These are phyloP conservation scores for Pristionchus japonicus DNA, from an alignment of 2,888 invertebrate species.

Conservation along the genomic window DNA sequence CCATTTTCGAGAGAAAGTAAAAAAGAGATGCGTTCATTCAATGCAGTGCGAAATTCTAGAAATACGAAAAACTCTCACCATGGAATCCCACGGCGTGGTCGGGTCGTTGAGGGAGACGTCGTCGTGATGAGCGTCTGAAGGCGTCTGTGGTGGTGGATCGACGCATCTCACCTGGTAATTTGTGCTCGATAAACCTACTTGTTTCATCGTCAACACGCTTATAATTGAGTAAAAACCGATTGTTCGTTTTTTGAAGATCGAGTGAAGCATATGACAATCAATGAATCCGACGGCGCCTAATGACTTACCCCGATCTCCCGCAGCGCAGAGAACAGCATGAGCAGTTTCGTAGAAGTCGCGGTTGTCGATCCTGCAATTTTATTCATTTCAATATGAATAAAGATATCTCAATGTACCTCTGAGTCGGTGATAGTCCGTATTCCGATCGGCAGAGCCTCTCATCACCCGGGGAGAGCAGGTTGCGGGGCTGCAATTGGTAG, in stretches of 20 bases:
- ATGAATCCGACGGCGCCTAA: too few relatives aligned
- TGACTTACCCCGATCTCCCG: background rate
- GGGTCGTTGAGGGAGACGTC: constrained; percentile 57
- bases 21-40: too few relatives aligned
- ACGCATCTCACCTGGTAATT: constrained; percentile 46
- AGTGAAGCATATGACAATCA: background rate
- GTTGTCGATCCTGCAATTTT: background rate
- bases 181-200: too few relatives aligned
- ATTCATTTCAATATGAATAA: too few relatives aligned
- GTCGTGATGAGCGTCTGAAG: constrained; percentile 51
- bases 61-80: background rate
- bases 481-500: background rate
- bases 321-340: background rate
- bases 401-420: too few relatives aligned
- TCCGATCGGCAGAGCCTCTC: background rate
- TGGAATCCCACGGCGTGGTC: constrained; percentile 47
- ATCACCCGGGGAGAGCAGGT: background rate
- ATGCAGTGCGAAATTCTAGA: too few relatives aligned
- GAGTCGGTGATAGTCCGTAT: background rate
- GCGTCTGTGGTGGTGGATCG: constrained; percentile 60
- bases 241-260: background rate
- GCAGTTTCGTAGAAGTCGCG: constrained; percentile 32
- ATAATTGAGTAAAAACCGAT: background rate
- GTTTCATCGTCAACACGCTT: too few relatives aligned
- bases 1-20: background rate